These are phyloP conservation scores for Cuniculus paca DNA, from an alignment of 2,797 vertebrate genomes.

Conservation along the genomic window DNA sequence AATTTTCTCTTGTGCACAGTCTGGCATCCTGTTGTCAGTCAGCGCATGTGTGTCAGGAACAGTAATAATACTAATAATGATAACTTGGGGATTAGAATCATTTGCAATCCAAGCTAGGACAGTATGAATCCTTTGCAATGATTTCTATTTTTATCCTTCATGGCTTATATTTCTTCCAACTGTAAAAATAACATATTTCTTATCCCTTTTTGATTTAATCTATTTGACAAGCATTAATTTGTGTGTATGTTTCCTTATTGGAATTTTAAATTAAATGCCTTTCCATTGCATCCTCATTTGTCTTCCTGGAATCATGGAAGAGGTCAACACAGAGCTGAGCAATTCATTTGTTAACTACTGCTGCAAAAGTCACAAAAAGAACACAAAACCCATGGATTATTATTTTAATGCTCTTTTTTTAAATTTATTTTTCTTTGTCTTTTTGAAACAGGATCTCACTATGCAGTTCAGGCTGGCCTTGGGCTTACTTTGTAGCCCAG, in stretches of 20 bases:
- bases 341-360: constrained; percentile 80
- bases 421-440: too few relatives aligned
- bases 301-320: constrained; percentile 74
- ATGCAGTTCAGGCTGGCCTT: too few relatives aligned
- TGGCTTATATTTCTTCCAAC: constrained; percentile 81
- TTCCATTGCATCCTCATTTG: constrained; percentile 81
- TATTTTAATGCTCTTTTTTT: constrained; percentile 18
- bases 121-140: constrained; percentile 67
- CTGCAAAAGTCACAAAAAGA: constrained; percentile 81
- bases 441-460: too few relatives aligned
- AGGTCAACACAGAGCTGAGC: constrained; percentile 78
- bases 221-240: constrained; percentile 85
- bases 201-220: constrained; percentile 85
- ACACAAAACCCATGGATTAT: not conserved
- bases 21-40: constrained; percentile 70
- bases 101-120: constrained; percentile 73
- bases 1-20: constrained; percentile 61
- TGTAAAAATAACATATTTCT: constrained; percentile 83
- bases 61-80: constrained; percentile 76
- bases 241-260: constrained; percentile 79
- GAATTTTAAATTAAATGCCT: constrained; percentile 88
- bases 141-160: constrained; percentile 73
- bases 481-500: too few relatives aligned
- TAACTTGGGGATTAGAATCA: constrained; percentile 69
- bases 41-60: constrained; percentile 59